These are phyloP conservation scores for Drosophila kambysellisi DNA, from an alignment of 2,888 invertebrate genomes.

Conservation along the genomic window DNA sequence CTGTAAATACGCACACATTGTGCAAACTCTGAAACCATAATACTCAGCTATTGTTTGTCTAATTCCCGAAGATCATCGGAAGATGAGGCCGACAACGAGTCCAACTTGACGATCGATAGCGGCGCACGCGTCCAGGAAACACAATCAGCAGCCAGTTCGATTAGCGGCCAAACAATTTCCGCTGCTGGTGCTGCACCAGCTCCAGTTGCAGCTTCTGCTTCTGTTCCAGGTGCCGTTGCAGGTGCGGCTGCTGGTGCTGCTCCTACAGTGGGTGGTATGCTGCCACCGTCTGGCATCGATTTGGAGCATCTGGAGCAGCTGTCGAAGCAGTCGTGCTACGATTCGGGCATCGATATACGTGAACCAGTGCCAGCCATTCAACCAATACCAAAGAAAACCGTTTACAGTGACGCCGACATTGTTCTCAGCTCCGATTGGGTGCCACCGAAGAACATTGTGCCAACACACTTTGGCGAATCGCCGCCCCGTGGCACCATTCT, in stretches of 20 bases:
- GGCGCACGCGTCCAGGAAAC: constrained; percentile 82
- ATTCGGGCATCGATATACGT: constrained; percentile 95
- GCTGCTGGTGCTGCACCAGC: constrained; percentile 18
- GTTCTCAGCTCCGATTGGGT: constrained; percentile 95
- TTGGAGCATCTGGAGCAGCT: constrained; percentile 87
- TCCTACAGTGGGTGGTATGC: constrained; percentile 25
- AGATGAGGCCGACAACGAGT: constrained; percentile 85
- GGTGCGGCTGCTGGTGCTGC: constrained; percentile 34
- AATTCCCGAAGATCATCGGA: constrained; percentile 85
- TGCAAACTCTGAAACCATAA: constrained; percentile 46
- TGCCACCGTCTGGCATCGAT: constrained; percentile 76
- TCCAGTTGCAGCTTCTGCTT: constrained; percentile 28
- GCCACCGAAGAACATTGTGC: constrained; percentile 92
- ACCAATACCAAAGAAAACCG: constrained; percentile 86
- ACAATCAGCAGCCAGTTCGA: constrained; percentile 80
- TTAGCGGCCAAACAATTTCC: constrained; percentile 64
- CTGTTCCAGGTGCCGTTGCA: constrained; percentile 20
- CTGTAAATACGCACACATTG: constrained; percentile 28
- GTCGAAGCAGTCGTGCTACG: constrained; percentile 94
- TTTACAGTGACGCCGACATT: constrained; percentile 95
- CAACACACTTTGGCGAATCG: constrained; percentile 88
- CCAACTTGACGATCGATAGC: constrained; percentile 83
- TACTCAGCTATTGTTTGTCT: constrained; percentile 84
- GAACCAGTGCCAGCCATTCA: constrained; percentile 90
- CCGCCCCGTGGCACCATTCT: constrained; percentile 81